phyloP scores from a whole-genome alignment of 2,797 vertebrate species.

The Lerista edwardsae region DNA sequence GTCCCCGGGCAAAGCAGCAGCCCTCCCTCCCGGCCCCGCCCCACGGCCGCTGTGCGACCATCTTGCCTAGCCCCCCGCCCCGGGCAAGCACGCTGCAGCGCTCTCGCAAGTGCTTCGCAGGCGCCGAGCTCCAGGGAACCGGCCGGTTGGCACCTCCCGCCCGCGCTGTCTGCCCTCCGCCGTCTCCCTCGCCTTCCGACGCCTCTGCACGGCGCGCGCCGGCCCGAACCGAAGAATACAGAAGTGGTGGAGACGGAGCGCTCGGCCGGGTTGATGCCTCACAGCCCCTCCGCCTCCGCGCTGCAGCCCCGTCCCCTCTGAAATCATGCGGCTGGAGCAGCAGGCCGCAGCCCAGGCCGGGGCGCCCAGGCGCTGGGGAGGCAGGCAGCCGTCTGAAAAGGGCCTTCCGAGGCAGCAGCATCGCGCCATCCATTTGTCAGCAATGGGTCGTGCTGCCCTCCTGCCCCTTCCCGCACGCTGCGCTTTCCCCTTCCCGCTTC shows the following conservation, averaged over 20 bases:
- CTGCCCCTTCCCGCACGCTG: rapidly evolving
- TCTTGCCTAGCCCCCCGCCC: too few relatives aligned
- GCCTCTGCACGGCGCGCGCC: rapidly evolving
- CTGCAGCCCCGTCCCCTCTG: slow-evolving; percentile 32
- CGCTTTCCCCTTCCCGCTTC: not conserved
- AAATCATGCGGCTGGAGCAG: slow-evolving; percentile 54
- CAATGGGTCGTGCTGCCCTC: not conserved
- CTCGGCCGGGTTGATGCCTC: slow-evolving; percentile 58
- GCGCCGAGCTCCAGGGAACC: not conserved
- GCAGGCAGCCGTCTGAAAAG: not conserved
- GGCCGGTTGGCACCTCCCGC: not conserved
- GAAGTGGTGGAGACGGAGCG: slow-evolving; percentile 62
- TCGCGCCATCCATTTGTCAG: not conserved
- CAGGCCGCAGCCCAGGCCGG: not conserved
- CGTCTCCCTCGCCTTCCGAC: not conserved
- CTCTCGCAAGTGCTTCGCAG: rapidly evolving
- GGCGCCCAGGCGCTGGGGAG: not conserved
- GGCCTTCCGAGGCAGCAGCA: slow-evolving; percentile 15
- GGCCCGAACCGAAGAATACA: slow-evolving; percentile 57
- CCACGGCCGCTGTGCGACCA: too few relatives aligned
- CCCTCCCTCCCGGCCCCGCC: too few relatives aligned
- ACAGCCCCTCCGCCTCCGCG: slow-evolving; percentile 7
- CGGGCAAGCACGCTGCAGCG: not conserved
- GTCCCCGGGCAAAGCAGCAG: not conserved
- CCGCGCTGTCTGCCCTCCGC: slow-evolving; percentile 1